These are phyloP conservation scores for Callosobruchus maculatus DNA, from an alignment of 2,888 invertebrate species.

Conservation along the genomic window DNA sequence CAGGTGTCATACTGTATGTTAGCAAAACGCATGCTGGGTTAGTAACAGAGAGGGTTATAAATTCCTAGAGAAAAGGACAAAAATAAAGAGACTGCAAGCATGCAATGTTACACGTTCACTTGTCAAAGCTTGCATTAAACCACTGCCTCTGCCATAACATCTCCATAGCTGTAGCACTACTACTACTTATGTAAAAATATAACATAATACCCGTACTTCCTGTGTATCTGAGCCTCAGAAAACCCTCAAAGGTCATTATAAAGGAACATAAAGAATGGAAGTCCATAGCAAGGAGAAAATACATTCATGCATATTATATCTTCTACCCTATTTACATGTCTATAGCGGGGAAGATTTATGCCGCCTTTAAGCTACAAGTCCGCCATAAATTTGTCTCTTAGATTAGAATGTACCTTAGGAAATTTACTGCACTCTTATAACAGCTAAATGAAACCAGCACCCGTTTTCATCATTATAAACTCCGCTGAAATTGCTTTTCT, in stretches of 20 bases:
- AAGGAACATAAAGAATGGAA: not conserved
- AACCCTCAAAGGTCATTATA: not conserved
- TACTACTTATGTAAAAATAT: no score
- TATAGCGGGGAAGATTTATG: conserved; percentile 36
- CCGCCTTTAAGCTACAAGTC: conserved; percentile 35
- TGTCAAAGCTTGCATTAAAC: no score
- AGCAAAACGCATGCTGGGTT: no score
- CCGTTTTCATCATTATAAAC: conserved; percentile 21
- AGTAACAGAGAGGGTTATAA: no score
- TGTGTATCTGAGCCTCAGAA: not conserved
- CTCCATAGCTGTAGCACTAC: no score
- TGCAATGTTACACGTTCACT: no score
- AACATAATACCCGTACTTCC: no score
- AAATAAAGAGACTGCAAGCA: no score
- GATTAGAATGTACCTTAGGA: conserved; percentile 42
- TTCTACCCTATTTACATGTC: conserved; percentile 38
- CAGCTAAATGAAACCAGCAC: conserved; percentile 27
- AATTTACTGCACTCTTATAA: conserved; percentile 37
- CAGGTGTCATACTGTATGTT: no score
- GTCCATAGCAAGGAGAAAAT: conserved; percentile 1
- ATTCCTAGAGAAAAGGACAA: no score
- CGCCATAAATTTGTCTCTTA: conserved; percentile 41
- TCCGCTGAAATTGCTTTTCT: conserved; percentile 18
- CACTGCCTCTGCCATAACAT: no score
- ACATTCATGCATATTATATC: conserved; percentile 8